Conservation (phyloP, 2,888 invertebrate species). For the Andricus curvator region DNA sequence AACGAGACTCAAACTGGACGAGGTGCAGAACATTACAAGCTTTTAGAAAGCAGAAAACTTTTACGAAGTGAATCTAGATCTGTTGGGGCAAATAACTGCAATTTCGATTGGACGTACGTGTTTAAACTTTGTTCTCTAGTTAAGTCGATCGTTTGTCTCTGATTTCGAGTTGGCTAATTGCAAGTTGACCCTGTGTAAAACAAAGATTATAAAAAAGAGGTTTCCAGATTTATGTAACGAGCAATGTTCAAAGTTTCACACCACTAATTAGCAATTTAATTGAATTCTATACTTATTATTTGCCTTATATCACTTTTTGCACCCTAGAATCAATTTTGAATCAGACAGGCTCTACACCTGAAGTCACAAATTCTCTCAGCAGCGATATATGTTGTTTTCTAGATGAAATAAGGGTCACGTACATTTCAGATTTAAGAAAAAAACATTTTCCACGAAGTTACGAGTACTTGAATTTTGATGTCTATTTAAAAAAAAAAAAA, state of each 20-base stretch:
- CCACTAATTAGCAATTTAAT: neutral
- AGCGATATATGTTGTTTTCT: no score
- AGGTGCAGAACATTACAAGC: neutral
- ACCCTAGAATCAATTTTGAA: no score
- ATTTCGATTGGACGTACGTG: slow-evolving; percentile 23
- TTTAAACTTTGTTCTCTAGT: slow-evolving; percentile 25
- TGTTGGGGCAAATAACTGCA: slow-evolving; percentile 28
- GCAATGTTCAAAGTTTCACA: neutral
- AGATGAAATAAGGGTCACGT: no score
- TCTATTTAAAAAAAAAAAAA: no score
- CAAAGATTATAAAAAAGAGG: neutral
- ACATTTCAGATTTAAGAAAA: no score
- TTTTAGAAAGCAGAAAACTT: slow-evolving; percentile 17
- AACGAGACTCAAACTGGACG: neutral
- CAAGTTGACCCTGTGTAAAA: slow-evolving; percentile 21
- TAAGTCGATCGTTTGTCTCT: slow-evolving; percentile 7
- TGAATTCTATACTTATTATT: neutral
- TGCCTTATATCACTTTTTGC: no score
- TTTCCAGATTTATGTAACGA: neutral
- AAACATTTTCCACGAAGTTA: no score
- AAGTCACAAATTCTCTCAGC: no score
- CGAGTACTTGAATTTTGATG: no score
- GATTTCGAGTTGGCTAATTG: slow-evolving; percentile 30
- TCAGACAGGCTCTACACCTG: no score
- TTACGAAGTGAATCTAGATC: slow-evolving; percentile 10